phyloP scores from a whole-genome alignment of 2,888 invertebrate species.

The Dermolepida albohirtum region DNA sequence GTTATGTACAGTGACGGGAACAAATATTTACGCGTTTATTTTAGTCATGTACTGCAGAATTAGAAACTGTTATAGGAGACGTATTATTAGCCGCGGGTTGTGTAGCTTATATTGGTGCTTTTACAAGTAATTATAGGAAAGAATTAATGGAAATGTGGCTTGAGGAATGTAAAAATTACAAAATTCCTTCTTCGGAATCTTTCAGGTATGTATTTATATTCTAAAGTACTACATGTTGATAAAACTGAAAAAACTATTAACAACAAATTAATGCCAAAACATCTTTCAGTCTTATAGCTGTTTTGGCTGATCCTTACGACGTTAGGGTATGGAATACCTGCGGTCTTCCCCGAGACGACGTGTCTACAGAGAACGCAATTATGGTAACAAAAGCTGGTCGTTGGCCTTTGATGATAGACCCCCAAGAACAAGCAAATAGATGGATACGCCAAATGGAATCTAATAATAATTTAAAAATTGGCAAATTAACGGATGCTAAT shows the following conservation, averaged over 20 bases:
- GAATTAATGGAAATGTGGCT: constrained; percentile 79
- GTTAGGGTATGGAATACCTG: constrained; percentile 91
- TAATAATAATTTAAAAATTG: constrained; percentile 77
- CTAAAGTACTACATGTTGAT: neutral
- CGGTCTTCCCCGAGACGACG: constrained; percentile 87
- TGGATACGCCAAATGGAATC: constrained; percentile 93
- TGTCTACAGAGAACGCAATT: constrained; percentile 94
- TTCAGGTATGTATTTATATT: constrained; percentile 68
- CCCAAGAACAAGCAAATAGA: constrained; percentile 94
- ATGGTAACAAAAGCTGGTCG: constrained; percentile 84
- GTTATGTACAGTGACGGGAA: neutral
- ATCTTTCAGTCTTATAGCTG: constrained; percentile 73
- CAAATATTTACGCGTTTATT: constrained; percentile 40
- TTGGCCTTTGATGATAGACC: constrained; percentile 95
- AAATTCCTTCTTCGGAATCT: constrained; percentile 78
- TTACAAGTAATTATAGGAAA: constrained; percentile 79
- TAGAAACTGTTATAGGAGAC: constrained; percentile 79
- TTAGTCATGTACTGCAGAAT: constrained; percentile 74
- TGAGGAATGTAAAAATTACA: constrained; percentile 70
- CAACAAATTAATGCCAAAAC: constrained; percentile 30
- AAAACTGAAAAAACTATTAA: neutral
- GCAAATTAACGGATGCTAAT: constrained; percentile 81
- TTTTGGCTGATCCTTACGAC: constrained; percentile 86
- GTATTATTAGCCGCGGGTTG: constrained; percentile 88
- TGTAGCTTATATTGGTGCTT: constrained; percentile 93